Conservation (phyloP, 2,113 vertebrate species). For the Eolophus roseicapilla region DNA sequence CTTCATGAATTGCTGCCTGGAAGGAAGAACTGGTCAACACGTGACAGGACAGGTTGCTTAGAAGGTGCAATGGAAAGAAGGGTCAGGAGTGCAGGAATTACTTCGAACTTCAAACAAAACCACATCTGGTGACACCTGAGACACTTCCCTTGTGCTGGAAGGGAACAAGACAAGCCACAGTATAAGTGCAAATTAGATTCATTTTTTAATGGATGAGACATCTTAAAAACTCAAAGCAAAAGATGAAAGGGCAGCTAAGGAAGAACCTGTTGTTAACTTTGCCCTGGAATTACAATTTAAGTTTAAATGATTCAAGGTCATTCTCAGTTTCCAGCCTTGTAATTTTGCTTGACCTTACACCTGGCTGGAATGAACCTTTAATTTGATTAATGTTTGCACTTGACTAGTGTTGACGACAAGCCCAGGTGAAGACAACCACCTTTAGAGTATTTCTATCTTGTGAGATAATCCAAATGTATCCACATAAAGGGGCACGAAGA, state of each 20-base stretch:
- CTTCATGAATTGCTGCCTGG: neutral
- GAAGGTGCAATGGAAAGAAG: neutral
- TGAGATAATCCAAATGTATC: neutral
- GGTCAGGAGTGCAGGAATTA: neutral
- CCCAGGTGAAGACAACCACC: neutral
- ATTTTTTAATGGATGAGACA: neutral
- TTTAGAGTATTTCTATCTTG: neutral
- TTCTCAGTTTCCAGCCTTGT: neutral
- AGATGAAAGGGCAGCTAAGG: neutral
- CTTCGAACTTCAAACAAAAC: neutral
- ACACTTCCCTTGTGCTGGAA: neutral
- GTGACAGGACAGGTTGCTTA: neutral
- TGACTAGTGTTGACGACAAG: neutral
- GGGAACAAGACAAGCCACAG: neutral
- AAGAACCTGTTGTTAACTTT: constrained; percentile 2
- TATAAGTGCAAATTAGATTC: neutral
- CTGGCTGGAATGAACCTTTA: neutral
- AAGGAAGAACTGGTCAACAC: neutral
- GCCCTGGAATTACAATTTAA: neutral
- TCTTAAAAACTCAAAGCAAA: neutral
- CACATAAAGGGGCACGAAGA: neutral
- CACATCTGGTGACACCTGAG: neutral
- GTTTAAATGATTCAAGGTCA: neutral
- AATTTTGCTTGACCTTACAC: constrained; percentile 1
- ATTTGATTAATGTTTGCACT: neutral